phyloP scores from a whole-genome alignment of 2,797 vertebrate genomes.

The Danio aesculapii region DNA sequence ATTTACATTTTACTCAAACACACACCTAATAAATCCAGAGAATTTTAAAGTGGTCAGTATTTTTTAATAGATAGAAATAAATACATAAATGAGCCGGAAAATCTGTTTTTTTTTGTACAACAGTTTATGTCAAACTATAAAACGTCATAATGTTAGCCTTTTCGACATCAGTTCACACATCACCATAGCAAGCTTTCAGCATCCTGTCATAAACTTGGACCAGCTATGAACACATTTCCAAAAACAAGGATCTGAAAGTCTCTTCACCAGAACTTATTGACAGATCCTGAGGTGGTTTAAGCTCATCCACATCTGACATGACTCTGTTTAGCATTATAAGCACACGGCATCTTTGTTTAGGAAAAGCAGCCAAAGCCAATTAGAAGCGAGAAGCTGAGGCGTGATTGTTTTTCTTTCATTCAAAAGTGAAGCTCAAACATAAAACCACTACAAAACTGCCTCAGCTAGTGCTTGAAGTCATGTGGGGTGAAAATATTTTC shows the following conservation, averaged over 20 bases:
- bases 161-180: neutral
- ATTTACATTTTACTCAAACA: too few species aligned
- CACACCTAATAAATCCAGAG: too few species aligned
- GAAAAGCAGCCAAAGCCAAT: slow-evolving; percentile 9
- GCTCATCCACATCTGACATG: slow-evolving; percentile 27
- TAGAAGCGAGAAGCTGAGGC: slow-evolving; percentile 2
- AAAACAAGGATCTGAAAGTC: neutral
- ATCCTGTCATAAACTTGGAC: slow-evolving; percentile 19
- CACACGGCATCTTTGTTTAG: slow-evolving; percentile 6
- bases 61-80: too few species aligned
- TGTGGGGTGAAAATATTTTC: slow-evolving; percentile 13
- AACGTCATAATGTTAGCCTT: neutral
- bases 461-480: neutral
- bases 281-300: slow-evolving; percentile 11
- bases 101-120: too few species aligned
- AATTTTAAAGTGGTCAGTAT: too few species aligned
- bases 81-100: too few species aligned
- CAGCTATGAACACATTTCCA: neutral
- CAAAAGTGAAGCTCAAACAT: slow-evolving; percentile 17
- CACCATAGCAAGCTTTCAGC: slow-evolving; percentile 15
- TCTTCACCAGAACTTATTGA: slow-evolving; percentile 35
- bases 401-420: slow-evolving; percentile 10
- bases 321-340: slow-evolving; percentile 25
- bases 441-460: slow-evolving; percentile 21
- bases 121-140: too few species aligned